Percentiles rank a stretch among this genome's conserved stretches.
Conservation (phyloP, 64 coral and sea anemone species). For the Dendrophyllia cribrosa region DNA sequence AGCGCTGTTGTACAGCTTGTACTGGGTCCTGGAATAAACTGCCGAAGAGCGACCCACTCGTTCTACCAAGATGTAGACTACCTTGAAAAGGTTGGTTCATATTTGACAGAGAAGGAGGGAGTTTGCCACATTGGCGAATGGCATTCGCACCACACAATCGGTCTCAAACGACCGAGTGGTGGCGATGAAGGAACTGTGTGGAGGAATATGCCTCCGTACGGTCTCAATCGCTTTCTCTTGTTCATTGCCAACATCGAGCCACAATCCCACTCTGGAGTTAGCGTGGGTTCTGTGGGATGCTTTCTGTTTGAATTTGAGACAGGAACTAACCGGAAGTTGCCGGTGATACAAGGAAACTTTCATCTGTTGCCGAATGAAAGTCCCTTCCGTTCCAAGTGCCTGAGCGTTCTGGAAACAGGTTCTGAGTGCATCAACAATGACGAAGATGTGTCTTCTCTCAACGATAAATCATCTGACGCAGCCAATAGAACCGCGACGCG, state of each 20-base stretch:
- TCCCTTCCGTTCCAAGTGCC: conserved; percentile 21
- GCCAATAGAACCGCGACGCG: not conserved
- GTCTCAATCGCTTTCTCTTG: conserved; percentile 70
- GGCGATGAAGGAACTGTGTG: conserved; percentile 81
- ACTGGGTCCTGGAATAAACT: conserved; percentile 65
- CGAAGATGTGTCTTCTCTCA: not conserved
- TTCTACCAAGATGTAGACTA: conserved; percentile 86
- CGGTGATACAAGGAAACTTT: conserved; percentile 16
- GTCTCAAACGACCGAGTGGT: conserved; percentile 66
- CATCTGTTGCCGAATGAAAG: conserved; percentile 17
- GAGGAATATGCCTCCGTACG: conserved; percentile 65
- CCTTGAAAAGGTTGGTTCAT: conserved; percentile 59
- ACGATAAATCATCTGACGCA: not conserved
- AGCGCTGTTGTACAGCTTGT: conserved; percentile 72
- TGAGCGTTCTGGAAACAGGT: not conserved
- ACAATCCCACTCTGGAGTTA: not conserved
- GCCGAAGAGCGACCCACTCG: conserved; percentile 27
- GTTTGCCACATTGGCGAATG: conserved; percentile 91
- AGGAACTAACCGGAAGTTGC: not conserved
- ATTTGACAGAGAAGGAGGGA: conserved; percentile 52
- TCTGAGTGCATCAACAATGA: conserved; percentile 14
- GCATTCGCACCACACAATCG: conserved; percentile 85
- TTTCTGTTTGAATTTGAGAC: conserved; percentile 59
- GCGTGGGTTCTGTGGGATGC: not conserved
- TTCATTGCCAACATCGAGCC: conserved; percentile 66